phyloP scores from a whole-genome alignment of 2,797 vertebrate genomes.

The Sus cebifrons region DNA sequence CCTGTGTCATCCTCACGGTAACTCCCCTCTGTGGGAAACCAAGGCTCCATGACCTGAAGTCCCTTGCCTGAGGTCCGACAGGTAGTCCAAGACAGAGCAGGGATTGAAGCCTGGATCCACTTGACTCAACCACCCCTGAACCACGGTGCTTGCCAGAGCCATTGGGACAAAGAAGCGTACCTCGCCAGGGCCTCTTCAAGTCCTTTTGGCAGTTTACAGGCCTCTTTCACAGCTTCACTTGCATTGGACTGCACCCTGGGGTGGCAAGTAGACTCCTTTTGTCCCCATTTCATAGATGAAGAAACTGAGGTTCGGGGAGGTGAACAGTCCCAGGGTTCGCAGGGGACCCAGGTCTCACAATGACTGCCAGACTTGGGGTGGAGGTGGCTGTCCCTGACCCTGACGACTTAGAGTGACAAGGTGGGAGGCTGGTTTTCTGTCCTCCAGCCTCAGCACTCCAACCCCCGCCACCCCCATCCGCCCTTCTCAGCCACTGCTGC shows the following conservation, averaged over 20 bases:
- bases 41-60: not conserved
- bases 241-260: not conserved
- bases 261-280: not conserved
- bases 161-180: not conserved
- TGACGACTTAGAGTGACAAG: not conserved
- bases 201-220: not conserved
- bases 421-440: not conserved
- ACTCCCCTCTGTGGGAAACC: not conserved
- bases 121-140: not conserved
- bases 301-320: constrained; percentile 35
- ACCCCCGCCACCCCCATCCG: not conserved
- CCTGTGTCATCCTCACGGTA: not conserved
- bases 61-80: not conserved
- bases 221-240: not conserved
- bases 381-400: not conserved
- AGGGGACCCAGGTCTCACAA: not conserved
- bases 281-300: constrained; percentile 55
- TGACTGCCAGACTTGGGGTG: not conserved
- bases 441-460: not conserved
- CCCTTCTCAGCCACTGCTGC: constrained; percentile 70
- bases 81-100: not conserved
- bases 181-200: not conserved
- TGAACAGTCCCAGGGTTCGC: not conserved
- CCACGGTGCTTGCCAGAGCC: not conserved
- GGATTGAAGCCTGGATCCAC: not conserved